phyloP scores from a whole-genome alignment of 1,140 invertebrate species.

The Zaprionus ornatus region DNA sequence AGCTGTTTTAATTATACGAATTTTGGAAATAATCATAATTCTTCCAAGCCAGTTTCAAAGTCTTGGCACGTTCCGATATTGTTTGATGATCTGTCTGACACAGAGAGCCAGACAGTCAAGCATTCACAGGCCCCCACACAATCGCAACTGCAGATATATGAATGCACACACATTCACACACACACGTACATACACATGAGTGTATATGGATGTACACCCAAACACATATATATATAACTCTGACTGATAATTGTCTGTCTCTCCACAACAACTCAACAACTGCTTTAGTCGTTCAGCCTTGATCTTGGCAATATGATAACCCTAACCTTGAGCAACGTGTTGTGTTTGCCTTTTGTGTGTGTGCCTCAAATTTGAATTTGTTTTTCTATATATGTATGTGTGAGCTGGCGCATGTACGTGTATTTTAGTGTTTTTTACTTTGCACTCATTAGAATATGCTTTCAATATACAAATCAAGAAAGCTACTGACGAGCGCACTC shows the following conservation, averaged over 20 bases:
- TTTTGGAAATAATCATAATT: slow-evolving; percentile 14
- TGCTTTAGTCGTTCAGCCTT: slow-evolving; percentile 57
- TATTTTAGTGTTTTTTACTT: slow-evolving; percentile 74
- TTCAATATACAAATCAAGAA: slow-evolving; percentile 37
- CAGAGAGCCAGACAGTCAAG: not conserved
- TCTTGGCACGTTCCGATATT: slow-evolving; percentile 45
- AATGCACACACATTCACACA: slow-evolving; percentile 10
- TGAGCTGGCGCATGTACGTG: slow-evolving; percentile 7
- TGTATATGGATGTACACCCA: not conserved
- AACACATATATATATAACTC: slow-evolving; percentile 21
- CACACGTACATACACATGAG: slow-evolving; percentile 18
- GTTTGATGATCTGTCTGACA: slow-evolving; percentile 73
- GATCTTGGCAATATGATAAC: slow-evolving; percentile 81
- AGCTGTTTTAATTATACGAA: not conserved
- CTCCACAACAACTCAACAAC: slow-evolving; percentile 29
- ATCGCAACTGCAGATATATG: slow-evolving; percentile 1
- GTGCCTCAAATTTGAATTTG: slow-evolving; percentile 39
- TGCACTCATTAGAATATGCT: slow-evolving; percentile 55
- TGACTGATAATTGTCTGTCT: slow-evolving; percentile 56
- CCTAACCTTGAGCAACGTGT: slow-evolving; percentile 77
- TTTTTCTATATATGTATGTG: slow-evolving; percentile 15
- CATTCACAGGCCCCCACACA: not conserved
- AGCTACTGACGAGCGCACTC: not conserved
- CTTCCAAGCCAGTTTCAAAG: slow-evolving; percentile 50
- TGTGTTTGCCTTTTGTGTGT: slow-evolving; percentile 67